Evolutionary conservation across 2,888 invertebrate genomes (phyloP), one percentile per base, ranked within the genome.

Genomic region (Dinocampus coccinellae): DNA sequence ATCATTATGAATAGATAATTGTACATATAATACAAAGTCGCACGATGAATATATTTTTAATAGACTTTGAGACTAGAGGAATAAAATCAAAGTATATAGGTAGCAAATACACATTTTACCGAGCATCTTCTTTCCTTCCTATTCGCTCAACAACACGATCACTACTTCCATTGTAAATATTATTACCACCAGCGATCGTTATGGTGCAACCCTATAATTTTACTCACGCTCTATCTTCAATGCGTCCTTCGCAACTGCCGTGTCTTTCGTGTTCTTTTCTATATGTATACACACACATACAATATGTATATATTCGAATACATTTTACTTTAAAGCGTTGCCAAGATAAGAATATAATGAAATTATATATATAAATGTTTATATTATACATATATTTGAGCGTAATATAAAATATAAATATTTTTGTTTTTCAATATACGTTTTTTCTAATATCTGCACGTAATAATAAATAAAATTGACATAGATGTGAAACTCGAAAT

Each of bases 181-280:
- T 63, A 63, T 42, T 47, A 63, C 63, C 26, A 47, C 63, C 26
- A 39, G 39, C 36, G 63, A 42, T 63, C 26, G 47, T 63, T 39
- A 47, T 63, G 47, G 42, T 63, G 63, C 52, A 52, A 57, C 66
- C 66, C 66, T 66, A 66, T 66, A 66, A 66, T 66, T 66, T 66
- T 22, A 57, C 66, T 66, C 39, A 36, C 55, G 36, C 66, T 39
- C 36, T 66, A 57, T 66, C 39, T 36, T 47, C 47, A 66, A 55
- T 26, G 57, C 66, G 24, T 66, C 36, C 57, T 57, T 57, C 55
- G 57, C 16, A 16, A 47, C 47, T 34, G 34, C 57, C 55, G n/a
- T 16, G 22, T 36, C 34, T 26, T 66, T 57, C 55, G 36, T 66
- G 29, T 57, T 57, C 16, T 47, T 20, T 16, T 3, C 47, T 16